Percentiles rank a stretch among this genome's conserved stretches.
phyloP scores from a whole-genome alignment of 2,888 invertebrate species.

The Pecten maximus region DNA sequence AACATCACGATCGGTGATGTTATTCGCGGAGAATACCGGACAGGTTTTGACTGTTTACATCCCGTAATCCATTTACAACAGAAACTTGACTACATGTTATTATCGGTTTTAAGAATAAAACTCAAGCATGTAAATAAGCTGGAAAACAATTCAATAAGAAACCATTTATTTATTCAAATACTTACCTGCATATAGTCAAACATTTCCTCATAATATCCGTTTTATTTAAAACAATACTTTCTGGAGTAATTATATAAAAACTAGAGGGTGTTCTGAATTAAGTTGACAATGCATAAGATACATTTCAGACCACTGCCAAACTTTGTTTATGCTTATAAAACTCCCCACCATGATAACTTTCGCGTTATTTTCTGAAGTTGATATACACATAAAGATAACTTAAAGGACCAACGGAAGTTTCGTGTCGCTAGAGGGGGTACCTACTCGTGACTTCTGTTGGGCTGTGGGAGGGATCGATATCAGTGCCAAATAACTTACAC shows the following conservation, averaged over 20 bases:
- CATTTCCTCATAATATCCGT: no score
- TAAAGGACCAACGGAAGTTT: conserved; percentile 2
- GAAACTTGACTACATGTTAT: no score
- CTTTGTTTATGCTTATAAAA: background rate
- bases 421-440: background rate
- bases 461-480: background rate
- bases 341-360: background rate
- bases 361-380: background rate
- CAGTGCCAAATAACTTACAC: background rate
- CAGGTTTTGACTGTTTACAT: background rate
- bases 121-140: no score
- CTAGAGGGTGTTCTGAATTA: background rate
- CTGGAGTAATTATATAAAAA: no score
- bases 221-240: no score
- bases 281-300: background rate
- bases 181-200: no score
- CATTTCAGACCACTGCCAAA: background rate
- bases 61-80: no score
- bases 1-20: background rate
- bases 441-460: background rate
- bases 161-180: no score
- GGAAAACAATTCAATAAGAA: no score
- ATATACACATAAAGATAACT: background rate
- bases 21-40: background rate
- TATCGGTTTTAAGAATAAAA: no score